Percentiles rank a stretch among this genome's conserved stretches.
Conservation (phyloP, 2,113 vertebrate genomes). For the Electrona antarctica region DNA sequence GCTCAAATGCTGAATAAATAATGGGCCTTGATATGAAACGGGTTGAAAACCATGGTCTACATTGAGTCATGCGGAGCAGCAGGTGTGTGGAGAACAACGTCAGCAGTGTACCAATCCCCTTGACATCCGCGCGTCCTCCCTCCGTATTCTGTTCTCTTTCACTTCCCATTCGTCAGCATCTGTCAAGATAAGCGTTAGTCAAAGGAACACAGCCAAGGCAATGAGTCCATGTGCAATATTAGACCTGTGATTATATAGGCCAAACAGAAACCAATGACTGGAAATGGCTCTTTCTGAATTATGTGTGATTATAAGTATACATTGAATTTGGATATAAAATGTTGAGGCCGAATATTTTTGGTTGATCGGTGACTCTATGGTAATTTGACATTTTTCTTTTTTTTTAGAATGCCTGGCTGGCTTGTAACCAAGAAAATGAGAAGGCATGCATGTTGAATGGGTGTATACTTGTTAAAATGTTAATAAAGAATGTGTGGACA, state of each 20-base stretch:
- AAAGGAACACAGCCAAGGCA: constrained; percentile 27
- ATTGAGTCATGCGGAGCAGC: constrained; percentile 1
- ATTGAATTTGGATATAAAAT: too few species aligned
- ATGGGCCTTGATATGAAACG: too few species aligned
- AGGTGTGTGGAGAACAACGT: constrained; percentile 29
- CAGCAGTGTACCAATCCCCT: constrained; percentile 28
- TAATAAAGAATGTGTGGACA: background rate
- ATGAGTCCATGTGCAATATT: constrained; percentile 8
- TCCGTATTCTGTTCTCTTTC: constrained; percentile 33
- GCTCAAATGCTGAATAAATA: too few species aligned
- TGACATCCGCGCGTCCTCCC: constrained; percentile 33
- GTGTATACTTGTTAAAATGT: too few species aligned
- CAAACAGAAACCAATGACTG: too few species aligned
- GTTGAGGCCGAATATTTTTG: too few species aligned
- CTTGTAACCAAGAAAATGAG: constrained; percentile 1
- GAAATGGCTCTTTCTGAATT: too few species aligned
- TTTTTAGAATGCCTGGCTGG: too few species aligned
- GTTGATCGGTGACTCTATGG: too few species aligned
- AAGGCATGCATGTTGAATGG: background rate
- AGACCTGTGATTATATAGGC: background rate
- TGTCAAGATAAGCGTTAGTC: constrained; percentile 48
- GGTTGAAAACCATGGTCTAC: too few species aligned
- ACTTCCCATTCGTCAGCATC: constrained; percentile 42
- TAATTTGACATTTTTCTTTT: background rate
- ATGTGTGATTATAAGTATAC: too few species aligned